Evolutionary conservation across 2,797 vertebrate species (phyloP).

Genomic region (Chromis chromis): DNA sequence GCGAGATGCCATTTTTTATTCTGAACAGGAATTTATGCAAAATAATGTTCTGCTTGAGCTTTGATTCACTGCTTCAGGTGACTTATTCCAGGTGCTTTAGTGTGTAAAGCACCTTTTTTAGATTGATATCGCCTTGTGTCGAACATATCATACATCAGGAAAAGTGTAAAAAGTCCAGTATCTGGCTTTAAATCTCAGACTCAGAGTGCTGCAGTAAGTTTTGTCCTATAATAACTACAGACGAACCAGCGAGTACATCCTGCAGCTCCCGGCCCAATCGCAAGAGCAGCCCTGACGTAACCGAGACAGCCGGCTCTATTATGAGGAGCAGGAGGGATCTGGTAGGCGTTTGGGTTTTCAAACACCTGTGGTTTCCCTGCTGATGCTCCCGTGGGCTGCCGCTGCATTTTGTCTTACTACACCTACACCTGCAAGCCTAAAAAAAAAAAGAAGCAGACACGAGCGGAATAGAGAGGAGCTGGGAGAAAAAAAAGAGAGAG

Average conservation of each 20-base stretch:
- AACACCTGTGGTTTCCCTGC: constrained; percentile 48
- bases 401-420: constrained; percentile 62
- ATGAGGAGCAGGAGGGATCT: not conserved
- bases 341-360: constrained; percentile 30
- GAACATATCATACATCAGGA: no score
- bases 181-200: constrained; percentile 10
- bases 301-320: no score
- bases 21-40: not conserved
- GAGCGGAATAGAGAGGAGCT: constrained; percentile 8
- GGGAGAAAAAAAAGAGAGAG: constrained; percentile 13
- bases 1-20: not conserved
- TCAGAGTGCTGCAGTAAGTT: not conserved
- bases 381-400: constrained; percentile 14
- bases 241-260: no score
- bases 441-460: constrained; percentile 18
- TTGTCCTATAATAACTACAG: no score
- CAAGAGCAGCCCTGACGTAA: no score
- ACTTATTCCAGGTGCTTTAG: not conserved
- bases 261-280: no score
- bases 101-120: not conserved
- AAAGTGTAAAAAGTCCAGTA: not conserved
- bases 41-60: not conserved
- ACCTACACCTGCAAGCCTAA: constrained; percentile 43
- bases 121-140: not conserved
- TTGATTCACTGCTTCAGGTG: not conserved